Evolutionary conservation across 2,797 vertebrate genomes (phyloP), one percentile per base, ranked within the genome.

Genomic region (Notamacropus eugenii): DNA sequence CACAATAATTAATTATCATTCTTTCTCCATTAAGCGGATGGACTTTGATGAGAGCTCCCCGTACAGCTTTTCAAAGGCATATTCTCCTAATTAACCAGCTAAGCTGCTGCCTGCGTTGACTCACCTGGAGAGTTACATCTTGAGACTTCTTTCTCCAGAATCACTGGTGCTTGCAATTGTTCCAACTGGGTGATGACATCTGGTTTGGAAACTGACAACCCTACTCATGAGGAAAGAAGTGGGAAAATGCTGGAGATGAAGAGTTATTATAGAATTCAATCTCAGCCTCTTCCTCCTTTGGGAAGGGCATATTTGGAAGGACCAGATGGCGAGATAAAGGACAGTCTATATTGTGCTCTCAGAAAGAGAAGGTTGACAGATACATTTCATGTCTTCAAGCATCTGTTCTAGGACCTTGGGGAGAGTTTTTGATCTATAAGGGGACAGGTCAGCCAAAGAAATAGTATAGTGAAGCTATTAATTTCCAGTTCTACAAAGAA

Each of bases 181-280:
- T 97, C 92, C 62, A 93, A 55, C 90, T 91, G 94, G n/a, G 95
- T 93, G 56, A 95, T 8, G 1, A 4, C 90, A 59, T 93, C 92
- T 22, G 94, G 94, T 92, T 74, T 95, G 92, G 59, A n/a, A 74
- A 93, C 95, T 54, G 97, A 94, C 93, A 92, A 90, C 91, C 95
- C 97, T 97, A 50, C 95, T 56, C 58, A 56, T 29, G 91, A 91
- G 92, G 95, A 97, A 97, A 92, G 24, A 57, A 93, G 57, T 11
- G 90, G 74, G 55, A 90, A 56, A 54, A 1, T 57, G 58, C 46
- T n/a, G 87, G 40, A 54, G 87, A 12, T 52, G 54, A 92, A 14
- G 67, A 27, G 50, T n/a, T 93, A 55, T 58, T 93, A 93, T 62
- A 87, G 40, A 82, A 82, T 82, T 82, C 22, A 82, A 46, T 82